Evolutionary conservation across 2,888 invertebrate genomes (phyloP), one percentile per base, ranked within the genome.

Genomic region (Nomada ferruginata): DNA sequence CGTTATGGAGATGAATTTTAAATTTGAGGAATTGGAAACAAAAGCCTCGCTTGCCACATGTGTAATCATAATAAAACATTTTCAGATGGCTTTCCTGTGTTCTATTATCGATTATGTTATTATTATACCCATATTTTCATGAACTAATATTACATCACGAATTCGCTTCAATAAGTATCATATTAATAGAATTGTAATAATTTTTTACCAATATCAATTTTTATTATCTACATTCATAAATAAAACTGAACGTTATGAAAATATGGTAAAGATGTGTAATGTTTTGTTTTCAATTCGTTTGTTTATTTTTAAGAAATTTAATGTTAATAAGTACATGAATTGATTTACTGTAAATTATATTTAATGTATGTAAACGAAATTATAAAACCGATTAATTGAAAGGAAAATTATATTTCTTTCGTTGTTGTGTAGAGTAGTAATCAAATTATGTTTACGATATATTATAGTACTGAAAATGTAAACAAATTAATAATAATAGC

Each of bases 41-140:
- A 86, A 86, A 87, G 87, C 89, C 90, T 90, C 90, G 89, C 91
- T 91, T 90, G 90, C 90, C 91, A 91, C 88, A 90, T 87, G 87
- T 89, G 87, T 89, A 91, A 89, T 89, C 88, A 82, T 90, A 90
- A 90, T 88, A 88, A 88, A 88, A 85, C 87, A 87, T 88, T 88
- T 88, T 88, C 88, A 88, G 84, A 90, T 76, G 84, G 89, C 82
- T 74, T 75, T 71, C 44, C 23, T 60, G 79, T 74, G 53, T 83
- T 86, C 44, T 71, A 26, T 66, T 81, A 73, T 71, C 71, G 47
- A 64, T 65, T 70, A 23, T 44, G n/a, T 63, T 70, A 60, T 26
- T 52, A n/a, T 13, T 20, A 26, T 59, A 59, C 50, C 64, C 77
- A 55, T 77, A 57, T 65, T 79, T 70, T 69, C 20, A 60, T 64